A percentile compares a stretch with the other conserved stretches of the same genome.
Conservation (phyloP, 1,140 invertebrate genomes). For the Diprion similis region DNA sequence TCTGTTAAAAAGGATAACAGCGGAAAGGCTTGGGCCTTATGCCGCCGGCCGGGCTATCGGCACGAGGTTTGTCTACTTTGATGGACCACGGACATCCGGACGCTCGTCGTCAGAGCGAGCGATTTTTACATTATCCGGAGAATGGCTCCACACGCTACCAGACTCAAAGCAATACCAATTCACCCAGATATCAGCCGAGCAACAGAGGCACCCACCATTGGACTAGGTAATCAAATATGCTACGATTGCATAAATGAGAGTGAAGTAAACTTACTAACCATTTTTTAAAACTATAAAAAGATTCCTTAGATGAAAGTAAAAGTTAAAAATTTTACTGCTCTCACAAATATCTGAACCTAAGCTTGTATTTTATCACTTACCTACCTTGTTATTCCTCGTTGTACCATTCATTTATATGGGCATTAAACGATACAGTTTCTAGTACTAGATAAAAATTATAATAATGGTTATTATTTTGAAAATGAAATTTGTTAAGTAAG, state of each 20-base stretch:
- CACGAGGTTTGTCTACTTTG: constrained; percentile 60
- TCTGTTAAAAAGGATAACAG: constrained; percentile 17
- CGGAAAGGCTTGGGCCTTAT: constrained; percentile 52
- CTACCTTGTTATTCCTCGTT: not conserved
- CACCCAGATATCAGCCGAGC: constrained; percentile 51
- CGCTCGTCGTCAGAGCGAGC: constrained; percentile 62
- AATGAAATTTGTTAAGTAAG: constrained; percentile 11
- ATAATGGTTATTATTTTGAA: not conserved
- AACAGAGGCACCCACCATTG: constrained; percentile 49
- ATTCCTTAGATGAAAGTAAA: not conserved
- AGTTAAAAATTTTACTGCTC: too few species aligned
- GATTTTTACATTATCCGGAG: constrained; percentile 55
- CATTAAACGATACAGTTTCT: too few species aligned
- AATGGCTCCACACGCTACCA: constrained; percentile 56
- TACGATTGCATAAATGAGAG: not conserved
- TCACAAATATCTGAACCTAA: too few species aligned
- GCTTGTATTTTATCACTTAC: not conserved
- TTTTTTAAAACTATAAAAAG: constrained; percentile 4
- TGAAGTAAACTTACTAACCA: not conserved
- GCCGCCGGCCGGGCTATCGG: constrained; percentile 61
- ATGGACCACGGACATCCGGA: constrained; percentile 63
- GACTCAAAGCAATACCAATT: constrained; percentile 44
- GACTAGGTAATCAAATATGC: constrained; percentile 35
- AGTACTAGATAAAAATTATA: too few species aligned
- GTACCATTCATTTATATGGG: too few species aligned